These are phyloP conservation scores for Hippocampus abdominalis DNA, from an alignment of 2,113 vertebrate species.

Conservation along the genomic window DNA sequence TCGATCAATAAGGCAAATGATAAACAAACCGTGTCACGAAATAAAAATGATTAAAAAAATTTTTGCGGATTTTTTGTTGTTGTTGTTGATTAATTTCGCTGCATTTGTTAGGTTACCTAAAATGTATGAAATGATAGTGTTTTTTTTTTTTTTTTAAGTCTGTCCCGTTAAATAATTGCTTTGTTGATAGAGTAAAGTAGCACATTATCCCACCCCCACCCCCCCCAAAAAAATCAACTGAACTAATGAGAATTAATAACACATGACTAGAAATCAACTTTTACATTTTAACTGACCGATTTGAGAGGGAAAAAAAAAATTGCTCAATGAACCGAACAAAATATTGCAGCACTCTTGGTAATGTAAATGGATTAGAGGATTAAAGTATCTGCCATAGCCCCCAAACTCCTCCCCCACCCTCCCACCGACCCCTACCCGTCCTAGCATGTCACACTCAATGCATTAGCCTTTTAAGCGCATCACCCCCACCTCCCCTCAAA, in stretches of 20 bases:
- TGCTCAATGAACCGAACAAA: neutral
- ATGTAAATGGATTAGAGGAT: neutral
- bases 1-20: neutral
- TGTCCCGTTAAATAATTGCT: too few species aligned
- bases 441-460: constrained; percentile 47
- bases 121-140: too few species aligned
- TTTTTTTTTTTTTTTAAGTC: too few species aligned
- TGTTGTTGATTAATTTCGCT: too few species aligned
- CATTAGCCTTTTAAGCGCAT: constrained; percentile 71
- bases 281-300: neutral
- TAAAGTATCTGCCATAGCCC: neutral
- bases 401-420: neutral
- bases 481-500: constrained; percentile 19
- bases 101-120: too few species aligned
- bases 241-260: neutral
- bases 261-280: neutral
- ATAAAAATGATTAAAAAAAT: too few species aligned
- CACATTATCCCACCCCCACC: too few species aligned
- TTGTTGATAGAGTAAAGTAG: too few species aligned
- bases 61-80: too few species aligned
- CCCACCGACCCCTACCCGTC: neutral
- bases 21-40: neutral
- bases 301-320: neutral
- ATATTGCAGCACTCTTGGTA: neutral
- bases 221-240: too few species aligned